Base-by-base conservation (phyloP, 2,113 vertebrate species). In the Clarias macrocephalus region DNA sequence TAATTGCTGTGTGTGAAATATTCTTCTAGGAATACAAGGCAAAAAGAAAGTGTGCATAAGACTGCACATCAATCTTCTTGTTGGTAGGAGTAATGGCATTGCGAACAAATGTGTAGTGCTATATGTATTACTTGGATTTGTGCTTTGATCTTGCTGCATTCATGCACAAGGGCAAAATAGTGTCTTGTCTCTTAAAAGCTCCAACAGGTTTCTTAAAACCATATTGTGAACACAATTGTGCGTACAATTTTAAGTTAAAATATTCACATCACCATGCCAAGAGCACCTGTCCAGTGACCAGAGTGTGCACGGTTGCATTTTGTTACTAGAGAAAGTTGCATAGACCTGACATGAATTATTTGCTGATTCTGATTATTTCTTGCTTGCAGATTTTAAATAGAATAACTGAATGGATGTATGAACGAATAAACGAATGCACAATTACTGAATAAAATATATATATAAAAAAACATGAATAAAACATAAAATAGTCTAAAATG, bases 341-440 rank as follows among this genome's bases (percentile, higher is more conserved):
- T 62, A 62, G 80, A 82, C 21, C 59, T 82, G 57, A 63, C 57
- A n/a, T 63, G 80, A 48, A 82, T 63, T 60, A 59, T 59, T 33
- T 59, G 33, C 15, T 57, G 42, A 28, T 33, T 7, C 48, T 48
- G 48, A 48, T 77, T 23, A 7, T 56, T 54, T 7, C 23, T 5
- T 54, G 25, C 16, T 54, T 54, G 48, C 56, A 28, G 0, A 16
- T 75, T 25, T 15, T 79, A 15, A 79, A 56, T 75, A 52, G 73
- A 76, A 52, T 42, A 75, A 48, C 13, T 37, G 33, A 9, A 56
- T 56, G 4, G 30, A 19, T 56, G 16, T 2, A 54, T 76, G 9
- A 21, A 75, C 37, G 16, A 37, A 48, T 75, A 63, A 63, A 60
- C 19, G 18, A 60, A 18, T 2, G 3, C 12, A 33, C 48, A 48